A percentile compares a stretch with the other conserved stretches of the same genome.
Conservation (phyloP, 2,797 vertebrate species). For the Petrocephalus sullivani region DNA sequence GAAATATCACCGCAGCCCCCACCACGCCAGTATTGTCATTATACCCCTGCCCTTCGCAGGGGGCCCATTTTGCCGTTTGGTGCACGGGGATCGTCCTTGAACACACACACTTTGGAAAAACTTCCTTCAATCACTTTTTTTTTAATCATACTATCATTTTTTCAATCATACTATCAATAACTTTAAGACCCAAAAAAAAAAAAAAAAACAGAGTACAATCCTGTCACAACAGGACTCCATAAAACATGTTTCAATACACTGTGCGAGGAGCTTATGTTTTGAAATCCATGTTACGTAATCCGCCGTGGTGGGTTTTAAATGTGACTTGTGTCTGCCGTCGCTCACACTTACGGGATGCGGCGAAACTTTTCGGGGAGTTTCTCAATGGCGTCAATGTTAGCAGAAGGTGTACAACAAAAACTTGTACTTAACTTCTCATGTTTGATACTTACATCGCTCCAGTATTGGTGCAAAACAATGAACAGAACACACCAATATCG, state of each 20-base stretch:
- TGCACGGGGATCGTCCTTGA: too few relatives aligned
- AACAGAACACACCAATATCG: background rate
- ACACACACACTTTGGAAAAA: background rate
- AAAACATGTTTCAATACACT: slow-evolving; percentile 18
- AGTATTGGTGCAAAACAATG: background rate
- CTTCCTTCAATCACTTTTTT: background rate
- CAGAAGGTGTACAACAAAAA: background rate
- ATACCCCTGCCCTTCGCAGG: background rate
- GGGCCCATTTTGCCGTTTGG: background rate
- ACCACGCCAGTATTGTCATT: background rate
- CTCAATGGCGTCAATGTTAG: background rate
- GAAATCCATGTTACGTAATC: background rate
- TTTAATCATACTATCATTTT: background rate
- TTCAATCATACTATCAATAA: background rate
- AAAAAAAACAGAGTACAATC: background rate
- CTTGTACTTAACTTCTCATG: background rate
- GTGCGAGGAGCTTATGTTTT: background rate
- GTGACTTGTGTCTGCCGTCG: background rate
- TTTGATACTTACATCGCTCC: background rate
- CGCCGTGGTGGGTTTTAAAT: background rate
- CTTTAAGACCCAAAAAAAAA: slow-evolving; percentile 2
- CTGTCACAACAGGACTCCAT: background rate
- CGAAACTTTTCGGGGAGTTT: background rate
- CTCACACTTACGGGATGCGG: background rate
- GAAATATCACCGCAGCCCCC: background rate